Percentiles rank a stretch among this genome's conserved stretches.
These are phyloP conservation scores for Trimorus sp. DNA, from an alignment of 2,888 invertebrate species.

Conservation along the genomic window DNA sequence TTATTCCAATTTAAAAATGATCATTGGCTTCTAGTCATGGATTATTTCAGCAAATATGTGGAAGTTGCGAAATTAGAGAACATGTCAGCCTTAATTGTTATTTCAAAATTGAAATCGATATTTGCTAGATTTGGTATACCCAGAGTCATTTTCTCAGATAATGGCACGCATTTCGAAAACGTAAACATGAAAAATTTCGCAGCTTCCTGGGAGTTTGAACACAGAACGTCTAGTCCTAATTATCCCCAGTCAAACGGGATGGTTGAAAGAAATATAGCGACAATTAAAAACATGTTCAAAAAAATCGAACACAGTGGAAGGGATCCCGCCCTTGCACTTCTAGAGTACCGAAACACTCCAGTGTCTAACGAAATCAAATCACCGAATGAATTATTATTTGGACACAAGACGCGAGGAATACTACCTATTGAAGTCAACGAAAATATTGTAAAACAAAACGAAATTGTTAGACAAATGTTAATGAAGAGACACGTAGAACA, in stretches of 20 bases:
- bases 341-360: constrained; percentile 69
- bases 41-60: constrained; percentile 65
- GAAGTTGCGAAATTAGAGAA: constrained; percentile 50
- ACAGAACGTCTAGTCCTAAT: constrained; percentile 38
- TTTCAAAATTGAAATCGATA: constrained; percentile 63
- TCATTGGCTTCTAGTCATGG: constrained; percentile 53
- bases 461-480: constrained; percentile 20
- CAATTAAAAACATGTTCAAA: constrained; percentile 38
- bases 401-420: constrained; percentile 51
- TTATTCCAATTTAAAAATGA: constrained; percentile 46
- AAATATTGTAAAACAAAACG: not conserved
- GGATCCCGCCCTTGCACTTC: constrained; percentile 57
- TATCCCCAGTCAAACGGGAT: constrained; percentile 46
- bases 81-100: constrained; percentile 30
- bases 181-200: constrained; percentile 47
- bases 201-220: constrained; percentile 39
- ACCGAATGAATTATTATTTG: constrained; percentile 66
- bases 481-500: constrained; percentile 38
- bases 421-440: constrained; percentile 6
- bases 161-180: constrained; percentile 40
- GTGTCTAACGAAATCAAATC: constrained; percentile 55
- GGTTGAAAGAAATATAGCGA: constrained; percentile 37
- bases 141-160: constrained; percentile 64
- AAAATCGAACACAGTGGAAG: constrained; percentile 54
- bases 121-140: constrained; percentile 69